Evolutionary conservation across 2,113 vertebrate genomes (phyloP), one percentile per base, ranked within the genome.

Genomic region (Thunnus thynnus): DNA sequence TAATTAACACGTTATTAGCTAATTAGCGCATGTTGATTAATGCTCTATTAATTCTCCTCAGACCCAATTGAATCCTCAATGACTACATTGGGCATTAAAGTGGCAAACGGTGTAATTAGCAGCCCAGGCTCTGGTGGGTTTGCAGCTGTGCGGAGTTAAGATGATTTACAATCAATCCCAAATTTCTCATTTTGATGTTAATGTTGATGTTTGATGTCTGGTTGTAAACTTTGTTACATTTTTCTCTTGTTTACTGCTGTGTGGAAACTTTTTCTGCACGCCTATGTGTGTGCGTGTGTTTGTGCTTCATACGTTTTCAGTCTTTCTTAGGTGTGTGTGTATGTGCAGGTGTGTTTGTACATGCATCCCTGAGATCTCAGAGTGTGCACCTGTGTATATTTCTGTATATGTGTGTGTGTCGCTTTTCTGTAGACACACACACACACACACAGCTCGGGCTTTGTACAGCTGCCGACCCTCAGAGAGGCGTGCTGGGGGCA

Each of bases 1-100:
- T 94, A 94, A 95, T 95, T 94, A 95, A 93, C 94, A 92, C 32
- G 74, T 93, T 94, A 95, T 94, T 94, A 94, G 92, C 89, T 94
- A 94, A 95, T 95, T 94, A 94, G 92, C 70, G 51, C 84, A 68
- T 91, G 93, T 90, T 95, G 90, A 95, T 94, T 92, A 94, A 95
- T 89, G 94, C 91, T 91, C 94, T 93, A 92, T 95, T 95, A 94
- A 94, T 93, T 89, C 91, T 92, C 83, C 86, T 75, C 79, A 86
- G 93, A 91, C 81, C 84, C 78, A 86, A 84, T 81, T 90, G 86
- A 93, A 90, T 88, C 79, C 91, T 93, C 92, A 73, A 81, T 81
- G 89, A 86, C 86, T 88, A 83, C 30, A 4, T 76, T 86, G 84
- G 84, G 92, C 91, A 92, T 94, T 87, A 89, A 93, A 92, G 87